phyloP scores from a whole-genome alignment of 1,140 invertebrate genomes.

The Papilio dardanus region DNA sequence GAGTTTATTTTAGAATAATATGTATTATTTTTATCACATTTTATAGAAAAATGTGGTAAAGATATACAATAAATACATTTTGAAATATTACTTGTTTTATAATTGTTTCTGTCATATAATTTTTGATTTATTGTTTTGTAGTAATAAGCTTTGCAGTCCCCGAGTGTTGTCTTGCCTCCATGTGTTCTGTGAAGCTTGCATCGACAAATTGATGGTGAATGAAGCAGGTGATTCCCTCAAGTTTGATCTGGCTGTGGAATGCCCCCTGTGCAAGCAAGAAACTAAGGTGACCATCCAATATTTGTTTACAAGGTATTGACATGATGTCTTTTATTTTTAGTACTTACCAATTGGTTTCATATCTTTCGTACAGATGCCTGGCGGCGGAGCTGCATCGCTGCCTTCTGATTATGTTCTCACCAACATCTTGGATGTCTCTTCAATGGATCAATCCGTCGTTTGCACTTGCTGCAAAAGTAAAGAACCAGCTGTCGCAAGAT shows the following conservation, averaged over 20 bases:
- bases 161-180: constrained; percentile 95
- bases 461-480: constrained; percentile 95
- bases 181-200: constrained; percentile 95
- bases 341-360: constrained; percentile 39
- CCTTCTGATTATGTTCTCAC: constrained; percentile 92
- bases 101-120: not conserved
- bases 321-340: constrained; percentile 32
- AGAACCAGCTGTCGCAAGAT: constrained; percentile 94
- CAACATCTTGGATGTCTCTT: constrained; percentile 92
- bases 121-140: constrained; percentile 72
- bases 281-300: constrained; percentile 84
- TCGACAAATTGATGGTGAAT: constrained; percentile 90
- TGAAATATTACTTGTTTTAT: not conserved
- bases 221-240: constrained; percentile 85
- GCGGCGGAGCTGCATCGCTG: constrained; percentile 88
- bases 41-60: not conserved
- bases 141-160: constrained; percentile 89
- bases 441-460: constrained; percentile 89
- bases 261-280: constrained; percentile 92
- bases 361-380: constrained; percentile 81
- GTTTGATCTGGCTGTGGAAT: constrained; percentile 84
- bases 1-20: constrained; percentile 47
- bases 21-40: not conserved
- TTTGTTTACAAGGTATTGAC: constrained; percentile 29
- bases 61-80: not conserved